These are phyloP conservation scores for Picus viridis DNA, from an alignment of 2,797 vertebrate genomes.

Conservation along the genomic window DNA sequence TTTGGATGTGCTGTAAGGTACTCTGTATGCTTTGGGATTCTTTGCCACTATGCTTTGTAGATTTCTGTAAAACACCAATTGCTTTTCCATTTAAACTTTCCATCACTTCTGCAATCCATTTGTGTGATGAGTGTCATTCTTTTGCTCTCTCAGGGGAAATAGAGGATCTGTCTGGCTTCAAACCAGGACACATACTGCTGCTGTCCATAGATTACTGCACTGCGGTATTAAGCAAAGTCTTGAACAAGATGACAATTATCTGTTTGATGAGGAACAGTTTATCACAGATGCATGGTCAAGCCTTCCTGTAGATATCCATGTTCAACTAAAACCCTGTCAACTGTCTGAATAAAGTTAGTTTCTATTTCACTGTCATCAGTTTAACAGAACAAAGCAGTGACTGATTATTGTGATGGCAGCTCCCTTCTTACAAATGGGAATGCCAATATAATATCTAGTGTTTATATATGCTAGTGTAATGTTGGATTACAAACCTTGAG, in stretches of 20 bases:
- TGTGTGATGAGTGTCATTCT: too few species aligned
- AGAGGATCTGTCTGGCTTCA: too few species aligned
- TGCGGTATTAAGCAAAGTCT: conserved; percentile 7
- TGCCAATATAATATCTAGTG: neutral
- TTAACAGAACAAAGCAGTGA: neutral
- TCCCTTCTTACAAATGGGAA: conserved; percentile 43
- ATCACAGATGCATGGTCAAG: neutral
- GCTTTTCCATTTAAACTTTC: too few species aligned
- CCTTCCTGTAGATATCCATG: conserved; percentile 36
- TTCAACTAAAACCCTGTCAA: conserved; percentile 52
- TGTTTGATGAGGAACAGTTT: conserved; percentile 24
- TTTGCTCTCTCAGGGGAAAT: too few species aligned
- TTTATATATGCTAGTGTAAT: neutral
- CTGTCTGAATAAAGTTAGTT: conserved; percentile 37
- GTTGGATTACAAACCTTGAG: neutral
- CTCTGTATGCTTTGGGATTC: too few species aligned
- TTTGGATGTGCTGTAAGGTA: too few species aligned
- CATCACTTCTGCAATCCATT: too few species aligned
- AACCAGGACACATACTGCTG: neutral
- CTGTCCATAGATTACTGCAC: neutral
- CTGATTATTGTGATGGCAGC: neutral
- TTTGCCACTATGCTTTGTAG: too few species aligned
- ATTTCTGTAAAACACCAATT: too few species aligned
- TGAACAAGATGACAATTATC: conserved; percentile 41
- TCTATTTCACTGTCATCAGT: neutral